Base-by-base conservation (phyloP, 2,888 invertebrate genomes). In the Hemithea aestivaria region DNA sequence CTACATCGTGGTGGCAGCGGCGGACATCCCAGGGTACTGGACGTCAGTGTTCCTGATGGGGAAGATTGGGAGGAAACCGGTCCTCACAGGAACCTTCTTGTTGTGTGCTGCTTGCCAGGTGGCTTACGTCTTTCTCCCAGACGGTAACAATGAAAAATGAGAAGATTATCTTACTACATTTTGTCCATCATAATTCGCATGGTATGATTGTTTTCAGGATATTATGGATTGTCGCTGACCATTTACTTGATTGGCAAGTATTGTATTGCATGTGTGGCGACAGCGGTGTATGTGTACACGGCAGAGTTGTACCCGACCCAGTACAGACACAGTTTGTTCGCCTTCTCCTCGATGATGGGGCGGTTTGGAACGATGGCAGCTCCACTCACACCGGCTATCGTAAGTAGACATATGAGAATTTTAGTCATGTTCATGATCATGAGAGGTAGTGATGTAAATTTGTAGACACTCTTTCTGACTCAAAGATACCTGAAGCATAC, bases 1-100 rank as follows among this genome's bases (percentile, higher is more conserved):
- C 70, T 93, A 91, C 53, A 85, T 91, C 10, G 70, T 89, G 9
- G 90, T 90, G 3, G 74, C 89, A 0, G 65, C 89, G 0, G 88
- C 91, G 1, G 94, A 93, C 64, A 90, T 93, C 27, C 93, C 94
- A 0, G 93, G 91, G 0, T 91, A 90, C 55, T 78, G 90, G 56
- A 56, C 89, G 10, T 90, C 91, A 0, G 89, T 89, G 35, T 61
- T 89, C 5, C 66, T 91, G n/a, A 80, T 92, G 59, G 89, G 90
- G 42, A 82, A 70, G 34, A 63, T 90, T 6, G 92, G 92, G 1
- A 78, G 92, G 43, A 89, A 90, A 45, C 79, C 87, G 4, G 90
- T 91, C 0, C 68, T 92, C 4, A 87, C 87, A 20, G 74, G 73
- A 0, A 88, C 89, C 0, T 91, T 90, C 66, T 59, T 90, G 38